These are phyloP conservation scores for Fistularia tabacaria DNA, from an alignment of 2,797 vertebrate species.

Conservation along the genomic window DNA sequence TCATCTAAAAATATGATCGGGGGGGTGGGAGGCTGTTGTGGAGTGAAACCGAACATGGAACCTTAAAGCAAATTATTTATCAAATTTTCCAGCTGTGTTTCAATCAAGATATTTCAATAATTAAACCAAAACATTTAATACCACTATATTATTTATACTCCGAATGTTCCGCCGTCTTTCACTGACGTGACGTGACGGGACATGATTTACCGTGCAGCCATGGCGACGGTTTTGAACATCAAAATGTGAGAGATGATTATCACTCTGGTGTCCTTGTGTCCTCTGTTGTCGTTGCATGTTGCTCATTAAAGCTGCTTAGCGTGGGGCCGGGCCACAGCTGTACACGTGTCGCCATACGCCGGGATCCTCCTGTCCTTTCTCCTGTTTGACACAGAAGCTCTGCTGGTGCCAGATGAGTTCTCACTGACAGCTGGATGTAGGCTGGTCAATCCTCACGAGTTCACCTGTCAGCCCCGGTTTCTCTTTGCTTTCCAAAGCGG, in stretches of 20 bases:
- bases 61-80: too few relatives aligned
- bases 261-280: constrained; percentile 54
- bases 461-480: constrained; percentile 77
- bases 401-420: constrained; percentile 73
- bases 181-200: constrained; percentile 2
- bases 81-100: too few relatives aligned
- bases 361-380: constrained; percentile 55
- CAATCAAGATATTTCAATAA: too few relatives aligned
- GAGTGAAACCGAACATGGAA: too few relatives aligned
- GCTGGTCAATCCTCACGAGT: constrained; percentile 76
- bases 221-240: constrained; percentile 25
- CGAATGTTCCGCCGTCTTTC: background rate
- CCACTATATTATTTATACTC: background rate
- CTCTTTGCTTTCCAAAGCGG: constrained; percentile 67
- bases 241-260: constrained; percentile 50
- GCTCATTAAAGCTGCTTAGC: constrained; percentile 68
- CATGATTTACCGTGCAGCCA: constrained; percentile 1
- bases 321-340: constrained; percentile 60
- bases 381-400: constrained; percentile 67
- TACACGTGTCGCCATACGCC: constrained; percentile 51
- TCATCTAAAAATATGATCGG: background rate
- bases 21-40: too few relatives aligned
- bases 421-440: constrained; percentile 75
- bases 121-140: too few relatives aligned
- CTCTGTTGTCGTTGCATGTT: constrained; percentile 58